Percentiles rank a stretch among this genome's conserved stretches.
These are phyloP conservation scores for Drosophila azteca DNA, from an alignment of 1,140 invertebrate species.

Conservation along the genomic window DNA sequence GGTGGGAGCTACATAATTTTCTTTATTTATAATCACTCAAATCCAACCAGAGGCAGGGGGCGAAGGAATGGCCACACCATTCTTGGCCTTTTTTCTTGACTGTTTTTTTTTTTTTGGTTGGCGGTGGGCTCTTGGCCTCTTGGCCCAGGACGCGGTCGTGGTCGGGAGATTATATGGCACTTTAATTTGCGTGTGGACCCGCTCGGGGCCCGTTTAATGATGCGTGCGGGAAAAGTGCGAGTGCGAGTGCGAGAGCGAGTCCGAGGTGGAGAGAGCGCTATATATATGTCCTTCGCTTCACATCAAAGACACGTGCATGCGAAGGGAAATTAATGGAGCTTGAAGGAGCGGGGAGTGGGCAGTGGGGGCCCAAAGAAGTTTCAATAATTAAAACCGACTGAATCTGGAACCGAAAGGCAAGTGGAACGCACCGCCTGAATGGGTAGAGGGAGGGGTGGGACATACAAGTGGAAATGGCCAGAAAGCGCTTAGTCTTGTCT, in stretches of 20 bases:
- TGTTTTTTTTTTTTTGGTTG: not conserved
- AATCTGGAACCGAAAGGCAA: slow-evolving; percentile 11
- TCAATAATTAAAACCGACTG: slow-evolving; percentile 69
- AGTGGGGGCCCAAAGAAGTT: not conserved
- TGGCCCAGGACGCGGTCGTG: slow-evolving; percentile 35
- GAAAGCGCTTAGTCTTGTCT: slow-evolving; percentile 42
- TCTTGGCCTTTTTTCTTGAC: slow-evolving; percentile 3
- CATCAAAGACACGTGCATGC: slow-evolving; percentile 38
- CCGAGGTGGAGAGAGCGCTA: not conserved
- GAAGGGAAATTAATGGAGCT: slow-evolving; percentile 47
- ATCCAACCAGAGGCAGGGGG: slow-evolving; percentile 33
- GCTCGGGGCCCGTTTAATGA: slow-evolving; percentile 59
- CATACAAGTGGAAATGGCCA: not conserved
- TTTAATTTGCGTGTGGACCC: slow-evolving; percentile 67
- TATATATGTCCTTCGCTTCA: no score
- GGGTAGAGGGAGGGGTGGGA: not conserved
- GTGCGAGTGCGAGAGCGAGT: no score
- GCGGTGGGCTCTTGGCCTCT: no score
- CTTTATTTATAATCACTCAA: slow-evolving; percentile 75
- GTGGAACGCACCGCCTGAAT: no score
- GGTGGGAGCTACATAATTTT: slow-evolving; percentile 30
- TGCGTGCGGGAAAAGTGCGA: slow-evolving; percentile 42
- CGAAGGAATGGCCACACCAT: slow-evolving; percentile 19
- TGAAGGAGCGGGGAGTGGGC: slow-evolving; percentile 6
- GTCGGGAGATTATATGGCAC: slow-evolving; percentile 55